A percentile compares a stretch with the other conserved stretches of the same genome.
Conservation (phyloP, 1,140 invertebrate genomes). For the Pygmarrhopalites habei region DNA sequence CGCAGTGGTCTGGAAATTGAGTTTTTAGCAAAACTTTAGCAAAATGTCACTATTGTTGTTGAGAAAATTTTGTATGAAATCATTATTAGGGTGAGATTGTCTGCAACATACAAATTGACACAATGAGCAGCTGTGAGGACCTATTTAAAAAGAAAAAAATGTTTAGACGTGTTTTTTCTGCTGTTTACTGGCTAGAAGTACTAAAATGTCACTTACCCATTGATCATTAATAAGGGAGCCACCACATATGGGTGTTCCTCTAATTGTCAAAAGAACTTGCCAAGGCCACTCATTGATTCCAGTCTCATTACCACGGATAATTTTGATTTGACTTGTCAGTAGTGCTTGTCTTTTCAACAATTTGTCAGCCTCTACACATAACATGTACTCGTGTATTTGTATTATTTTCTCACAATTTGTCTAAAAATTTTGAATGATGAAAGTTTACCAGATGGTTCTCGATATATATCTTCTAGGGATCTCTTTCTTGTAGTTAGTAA, state of each 20-base stretch:
- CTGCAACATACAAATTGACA: conserved; percentile 25
- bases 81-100: too few species aligned
- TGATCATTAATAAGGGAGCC: conserved; percentile 25
- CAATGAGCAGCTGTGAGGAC: conserved; percentile 35
- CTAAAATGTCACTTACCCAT: conserved; percentile 1
- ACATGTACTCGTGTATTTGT: not conserved
- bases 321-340: conserved; percentile 12
- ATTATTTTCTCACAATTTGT: not conserved
- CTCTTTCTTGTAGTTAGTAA: not conserved
- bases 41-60: too few species aligned
- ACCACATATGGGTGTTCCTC: conserved; percentile 30
- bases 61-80: too few species aligned
- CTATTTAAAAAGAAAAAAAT: not conserved
- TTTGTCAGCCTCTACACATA: not conserved
- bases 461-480: not conserved
- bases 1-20: conserved; percentile 19
- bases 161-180: too few species aligned
- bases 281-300: conserved; percentile 35
- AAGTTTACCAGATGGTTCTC: not conserved
- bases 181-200: too few species aligned
- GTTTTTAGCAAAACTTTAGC: too few species aligned
- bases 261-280: conserved; percentile 30
- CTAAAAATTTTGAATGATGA: not conserved
- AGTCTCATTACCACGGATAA: conserved; percentile 32
- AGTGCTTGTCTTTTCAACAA: not conserved